Conservation (phyloP, 2,113 vertebrate species). For the Regulus satrapa region DNA sequence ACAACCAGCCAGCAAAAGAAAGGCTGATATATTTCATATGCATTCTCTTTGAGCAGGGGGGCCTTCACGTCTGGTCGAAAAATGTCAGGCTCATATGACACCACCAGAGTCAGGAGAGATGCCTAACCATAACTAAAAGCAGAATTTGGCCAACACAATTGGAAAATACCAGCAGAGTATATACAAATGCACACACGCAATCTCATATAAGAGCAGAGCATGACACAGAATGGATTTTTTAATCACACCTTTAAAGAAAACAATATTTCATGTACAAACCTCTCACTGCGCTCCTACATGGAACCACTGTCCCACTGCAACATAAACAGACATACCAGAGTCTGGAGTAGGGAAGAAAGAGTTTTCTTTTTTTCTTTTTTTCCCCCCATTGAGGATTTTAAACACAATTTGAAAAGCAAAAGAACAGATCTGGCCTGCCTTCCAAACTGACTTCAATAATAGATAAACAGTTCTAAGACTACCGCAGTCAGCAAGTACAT, state of each 20-base stretch:
- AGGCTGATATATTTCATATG: slow-evolving; percentile 57
- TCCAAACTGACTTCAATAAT: neutral
- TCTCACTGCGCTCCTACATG: neutral
- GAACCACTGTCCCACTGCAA: neutral
- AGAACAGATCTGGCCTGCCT: neutral
- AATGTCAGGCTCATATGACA: slow-evolving; percentile 64
- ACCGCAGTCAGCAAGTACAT: neutral
- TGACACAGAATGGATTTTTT: slow-evolving; percentile 22
- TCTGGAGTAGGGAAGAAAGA: neutral
- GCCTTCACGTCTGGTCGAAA: slow-evolving; percentile 54
- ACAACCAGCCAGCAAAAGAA: slow-evolving; percentile 56
- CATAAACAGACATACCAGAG: neutral
- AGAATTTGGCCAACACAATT: slow-evolving; percentile 61
- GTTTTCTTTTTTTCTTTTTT: neutral
- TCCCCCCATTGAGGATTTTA: neutral
- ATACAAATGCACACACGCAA: slow-evolving; percentile 49
- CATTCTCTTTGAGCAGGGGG: slow-evolving; percentile 55
- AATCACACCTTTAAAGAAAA: slow-evolving; percentile 46
- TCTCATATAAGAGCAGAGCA: neutral
- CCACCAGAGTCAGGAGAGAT: slow-evolving; percentile 55
- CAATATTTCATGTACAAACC: neutral
- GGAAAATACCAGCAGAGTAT: slow-evolving; percentile 54
- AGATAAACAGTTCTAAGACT: neutral
- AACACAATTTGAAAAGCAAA: neutral
- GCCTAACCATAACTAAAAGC: slow-evolving; percentile 62